Conservation (phyloP, 2,888 invertebrate genomes). For the Ashinkailepas kermadecensis region DNA sequence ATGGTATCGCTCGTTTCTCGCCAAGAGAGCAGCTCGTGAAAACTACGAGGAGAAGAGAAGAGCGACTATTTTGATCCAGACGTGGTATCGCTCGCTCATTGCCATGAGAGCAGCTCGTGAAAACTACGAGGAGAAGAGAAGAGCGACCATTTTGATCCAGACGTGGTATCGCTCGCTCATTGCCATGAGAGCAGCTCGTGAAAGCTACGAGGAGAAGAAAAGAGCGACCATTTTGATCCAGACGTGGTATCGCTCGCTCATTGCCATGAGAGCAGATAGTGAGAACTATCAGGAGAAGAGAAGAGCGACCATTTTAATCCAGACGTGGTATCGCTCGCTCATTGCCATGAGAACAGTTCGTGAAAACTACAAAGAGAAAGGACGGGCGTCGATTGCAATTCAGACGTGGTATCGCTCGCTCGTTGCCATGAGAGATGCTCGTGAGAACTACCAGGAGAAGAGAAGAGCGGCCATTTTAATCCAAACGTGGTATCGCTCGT, state of each 20-base stretch:
- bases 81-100: constrained; percentile 16
- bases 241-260: constrained; percentile 22
- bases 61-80: constrained; percentile 22
- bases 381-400: not conserved
- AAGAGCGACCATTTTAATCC: constrained; percentile 2
- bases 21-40: not conserved
- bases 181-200: not conserved
- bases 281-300: not conserved
- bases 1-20: no score
- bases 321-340: constrained; percentile 19
- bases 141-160: not conserved
- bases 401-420: constrained; percentile 23
- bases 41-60: not conserved
- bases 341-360: not conserved
- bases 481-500: constrained; percentile 23
- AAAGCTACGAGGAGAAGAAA: not conserved
- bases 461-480: not conserved
- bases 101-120: not conserved
- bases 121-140: constrained; percentile 1
- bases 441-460: constrained; percentile 1
- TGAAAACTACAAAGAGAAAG: constrained; percentile 5
- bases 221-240: constrained; percentile 22
- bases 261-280: not conserved
- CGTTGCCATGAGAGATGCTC: not conserved
- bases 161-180: not conserved